A percentile compares a stretch with the other conserved stretches of the same genome.
Evolutionary conservation across 2,888 invertebrate genomes (phyloP).

Genomic region (Habroteleia sp.): DNA sequence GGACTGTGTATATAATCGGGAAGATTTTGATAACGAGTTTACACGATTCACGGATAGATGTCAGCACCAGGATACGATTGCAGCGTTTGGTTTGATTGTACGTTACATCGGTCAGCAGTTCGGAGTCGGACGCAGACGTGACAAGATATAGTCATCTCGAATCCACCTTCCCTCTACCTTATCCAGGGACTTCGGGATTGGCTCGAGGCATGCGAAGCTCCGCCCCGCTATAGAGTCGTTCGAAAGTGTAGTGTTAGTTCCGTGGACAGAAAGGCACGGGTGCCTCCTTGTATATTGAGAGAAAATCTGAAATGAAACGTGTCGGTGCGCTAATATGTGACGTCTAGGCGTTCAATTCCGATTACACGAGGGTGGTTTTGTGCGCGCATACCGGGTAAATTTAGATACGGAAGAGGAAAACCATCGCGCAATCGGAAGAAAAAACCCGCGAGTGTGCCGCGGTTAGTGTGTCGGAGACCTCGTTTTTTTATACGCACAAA

Average conservation of each 20-base stretch:
- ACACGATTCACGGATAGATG: no score
- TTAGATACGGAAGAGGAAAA: neutral
- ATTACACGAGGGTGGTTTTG: constrained; percentile 52
- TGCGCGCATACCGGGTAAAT: constrained; percentile 38
- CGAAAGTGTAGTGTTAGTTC: constrained; percentile 79
- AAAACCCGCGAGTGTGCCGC: constrained; percentile 55
- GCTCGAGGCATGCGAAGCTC: constrained; percentile 66
- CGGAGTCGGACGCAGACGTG: constrained; percentile 21
- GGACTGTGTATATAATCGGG: no score
- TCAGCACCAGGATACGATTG: neutral
- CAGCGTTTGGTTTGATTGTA: no score
- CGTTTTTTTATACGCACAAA: constrained; percentile 44
- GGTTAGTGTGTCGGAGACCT: constrained; percentile 62
- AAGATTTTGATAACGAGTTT: no score
- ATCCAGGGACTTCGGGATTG: constrained; percentile 31
- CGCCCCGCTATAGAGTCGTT: constrained; percentile 78
- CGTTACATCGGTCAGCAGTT: constrained; percentile 2
- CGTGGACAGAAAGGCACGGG: constrained; percentile 74
- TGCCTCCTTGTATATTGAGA: constrained; percentile 73
- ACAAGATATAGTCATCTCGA: constrained; percentile 21
- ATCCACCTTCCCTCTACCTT: constrained; percentile 33
- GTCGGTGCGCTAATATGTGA: constrained; percentile 77
- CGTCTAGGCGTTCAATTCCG: constrained; percentile 60
- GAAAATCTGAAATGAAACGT: constrained; percentile 75
- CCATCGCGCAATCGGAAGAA: constrained; percentile 14